phyloP scores from a whole-genome alignment of 2,888 invertebrate species.

The Chalcosyrphus nemorum region DNA sequence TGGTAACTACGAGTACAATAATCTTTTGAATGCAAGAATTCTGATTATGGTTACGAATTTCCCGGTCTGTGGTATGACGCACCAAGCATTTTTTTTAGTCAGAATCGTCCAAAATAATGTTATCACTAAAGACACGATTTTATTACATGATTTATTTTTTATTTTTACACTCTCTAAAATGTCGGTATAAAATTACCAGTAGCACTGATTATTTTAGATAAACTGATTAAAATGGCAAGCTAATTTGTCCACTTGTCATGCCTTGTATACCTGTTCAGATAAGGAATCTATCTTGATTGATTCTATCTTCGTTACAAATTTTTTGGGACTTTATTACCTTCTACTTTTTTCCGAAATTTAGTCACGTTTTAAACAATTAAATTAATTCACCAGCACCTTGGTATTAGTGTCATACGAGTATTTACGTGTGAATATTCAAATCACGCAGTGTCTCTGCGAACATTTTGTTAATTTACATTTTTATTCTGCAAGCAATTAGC shows the following conservation, averaged over 20 bases:
- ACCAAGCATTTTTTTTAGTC: neutral
- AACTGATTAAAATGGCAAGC: neutral
- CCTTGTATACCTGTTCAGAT: neutral
- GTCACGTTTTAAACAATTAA: neutral
- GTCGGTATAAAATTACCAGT: neutral
- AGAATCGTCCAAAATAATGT: neutral
- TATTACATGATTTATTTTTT: neutral
- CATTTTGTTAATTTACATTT: constrained; percentile 12
- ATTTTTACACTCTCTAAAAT: neutral
- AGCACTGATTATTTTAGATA: neutral
- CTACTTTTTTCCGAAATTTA: neutral
- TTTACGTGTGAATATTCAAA: constrained; percentile 2
- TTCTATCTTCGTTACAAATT: neutral
- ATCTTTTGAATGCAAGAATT: too few species aligned
- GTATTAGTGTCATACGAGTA: neutral
- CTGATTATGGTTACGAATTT: too few species aligned
- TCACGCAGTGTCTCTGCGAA: neutral
- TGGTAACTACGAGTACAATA: too few species aligned
- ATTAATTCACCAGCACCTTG: neutral
- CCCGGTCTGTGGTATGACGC: too few species aligned
- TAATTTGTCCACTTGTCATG: neutral
- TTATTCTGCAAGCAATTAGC: constrained; percentile 27
- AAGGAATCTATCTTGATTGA: constrained; percentile 6
- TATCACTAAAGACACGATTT: neutral
- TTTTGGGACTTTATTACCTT: neutral